Evolutionary conservation across 2,888 invertebrate species (phyloP), one percentile per base, ranked within the genome.

Genomic region (Chromoteleia sp.): DNA sequence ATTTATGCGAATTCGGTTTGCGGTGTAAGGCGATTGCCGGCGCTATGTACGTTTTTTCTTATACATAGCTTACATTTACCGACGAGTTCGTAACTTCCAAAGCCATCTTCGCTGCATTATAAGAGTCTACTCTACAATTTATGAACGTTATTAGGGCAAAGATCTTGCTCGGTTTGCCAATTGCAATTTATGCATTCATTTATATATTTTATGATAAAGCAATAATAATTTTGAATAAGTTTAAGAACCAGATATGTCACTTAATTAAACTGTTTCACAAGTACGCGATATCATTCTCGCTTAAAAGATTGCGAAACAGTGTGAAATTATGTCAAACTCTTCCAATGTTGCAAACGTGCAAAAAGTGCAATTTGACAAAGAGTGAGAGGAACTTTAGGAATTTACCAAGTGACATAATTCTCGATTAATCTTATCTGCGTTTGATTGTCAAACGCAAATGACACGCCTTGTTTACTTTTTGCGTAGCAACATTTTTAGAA

Each of bases 21-120:
- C 48, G 48, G 25, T 48, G 25, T 48, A 48, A 48, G 48, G 48
- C 25, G 48, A 48, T 48, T 48, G 14, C 52, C 15, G 6, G 52
- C 8, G 7, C 52, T 52, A 14, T 25, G 25, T 48, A 48, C 48
- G 25, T 25, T 48, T 48, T 25, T 12, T n/a, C 25, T 25, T 48
- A 19, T 19, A 48, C 48, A 48, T n/a, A 25, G 50, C 29, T 50
- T 50, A 50, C 50, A 50, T 29, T 50, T 29, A 14, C 29, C 50
- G 29, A 50, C 29, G 50, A 50, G 29, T 50, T 50, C 50, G 29
- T 50, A 29, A 50, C 50, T 45, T 50, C 29, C 10, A 4, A 50
- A 50, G 29, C 50, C 50, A 50, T 50, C 29, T 50, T 14, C 50
- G 50, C 25, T 48, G n/a, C 25, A 48, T 2, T 21, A 25, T 48